phyloP scores from a whole-genome alignment of 1,140 invertebrate species.

The Grapholita molesta region DNA sequence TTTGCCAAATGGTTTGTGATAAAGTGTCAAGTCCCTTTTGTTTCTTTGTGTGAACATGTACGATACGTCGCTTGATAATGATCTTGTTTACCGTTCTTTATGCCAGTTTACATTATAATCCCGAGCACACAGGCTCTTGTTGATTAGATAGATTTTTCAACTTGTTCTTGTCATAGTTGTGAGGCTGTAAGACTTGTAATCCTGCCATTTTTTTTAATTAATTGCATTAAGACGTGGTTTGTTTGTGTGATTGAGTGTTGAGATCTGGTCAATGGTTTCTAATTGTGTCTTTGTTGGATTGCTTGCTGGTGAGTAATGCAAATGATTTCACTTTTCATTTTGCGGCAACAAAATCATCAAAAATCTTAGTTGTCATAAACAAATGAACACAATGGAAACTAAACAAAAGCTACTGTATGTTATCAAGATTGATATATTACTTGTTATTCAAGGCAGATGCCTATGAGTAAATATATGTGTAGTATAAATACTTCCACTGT shows the following conservation, averaged over 20 bases:
- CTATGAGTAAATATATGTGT: not conserved
- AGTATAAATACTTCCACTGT: too few relatives aligned
- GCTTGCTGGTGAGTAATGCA: conserved; percentile 44
- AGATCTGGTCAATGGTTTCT: conserved; percentile 52
- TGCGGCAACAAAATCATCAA: not conserved
- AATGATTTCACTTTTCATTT: not conserved
- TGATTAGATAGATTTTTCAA: conserved; percentile 26
- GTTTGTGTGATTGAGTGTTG: not conserved
- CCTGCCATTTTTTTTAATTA: conserved; percentile 8
- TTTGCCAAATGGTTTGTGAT: conserved; percentile 52
- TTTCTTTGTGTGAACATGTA: conserved; percentile 71
- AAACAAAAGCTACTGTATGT: not conserved
- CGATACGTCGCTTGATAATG: conserved; percentile 51
- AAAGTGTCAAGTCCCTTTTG: conserved; percentile 52
- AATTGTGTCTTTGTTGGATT: conserved; percentile 62
- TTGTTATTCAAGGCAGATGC: not conserved
- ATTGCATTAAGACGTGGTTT: not conserved
- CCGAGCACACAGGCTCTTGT: conserved; percentile 24
- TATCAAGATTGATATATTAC: not conserved
- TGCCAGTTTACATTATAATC: conserved; percentile 39
- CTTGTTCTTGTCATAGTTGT: conserved; percentile 2
- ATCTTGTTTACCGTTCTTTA: conserved; percentile 59
- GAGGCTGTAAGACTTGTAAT: not conserved
- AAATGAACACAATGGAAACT: not conserved
- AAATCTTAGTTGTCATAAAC: not conserved